Conservation (phyloP, 2,113 vertebrate genomes). For the Peromyscus maniculatus region DNA sequence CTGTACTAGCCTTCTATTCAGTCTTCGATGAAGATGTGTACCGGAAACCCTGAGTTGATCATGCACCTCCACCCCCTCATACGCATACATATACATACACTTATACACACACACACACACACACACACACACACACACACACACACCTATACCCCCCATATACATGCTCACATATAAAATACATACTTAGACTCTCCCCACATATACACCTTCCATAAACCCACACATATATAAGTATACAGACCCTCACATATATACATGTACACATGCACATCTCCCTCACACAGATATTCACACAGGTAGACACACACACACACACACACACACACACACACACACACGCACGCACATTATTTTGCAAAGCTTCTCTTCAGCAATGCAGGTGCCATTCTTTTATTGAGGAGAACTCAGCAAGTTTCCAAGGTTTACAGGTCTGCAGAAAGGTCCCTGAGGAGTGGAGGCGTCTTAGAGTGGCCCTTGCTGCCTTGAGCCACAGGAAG, state of each 20-base stretch:
- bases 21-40: neutral
- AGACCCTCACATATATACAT: no score
- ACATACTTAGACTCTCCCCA: neutral
- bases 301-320: neutral
- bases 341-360: no score
- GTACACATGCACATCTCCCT: no score
- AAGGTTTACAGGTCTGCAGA: neutral
- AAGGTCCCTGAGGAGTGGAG: fast-evolving
- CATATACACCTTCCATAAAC: neutral
- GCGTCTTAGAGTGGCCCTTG: fast-evolving
- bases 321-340: no score
- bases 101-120: no score
- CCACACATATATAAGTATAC: neutral
- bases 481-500: neutral
- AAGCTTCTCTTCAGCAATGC: neutral
- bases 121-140: neutral
- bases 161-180: neutral
- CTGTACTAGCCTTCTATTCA: neutral
- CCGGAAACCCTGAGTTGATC: fast-evolving
- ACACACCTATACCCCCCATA: neutral
- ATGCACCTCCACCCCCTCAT: no score
- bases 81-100: neutral
- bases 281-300: fast-evolving
- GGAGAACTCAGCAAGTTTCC: neutral
- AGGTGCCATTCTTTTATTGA: neutral